These are phyloP conservation scores for Eupithecia dodoneata DNA, from an alignment of 2,888 invertebrate species.

Conservation along the genomic window DNA sequence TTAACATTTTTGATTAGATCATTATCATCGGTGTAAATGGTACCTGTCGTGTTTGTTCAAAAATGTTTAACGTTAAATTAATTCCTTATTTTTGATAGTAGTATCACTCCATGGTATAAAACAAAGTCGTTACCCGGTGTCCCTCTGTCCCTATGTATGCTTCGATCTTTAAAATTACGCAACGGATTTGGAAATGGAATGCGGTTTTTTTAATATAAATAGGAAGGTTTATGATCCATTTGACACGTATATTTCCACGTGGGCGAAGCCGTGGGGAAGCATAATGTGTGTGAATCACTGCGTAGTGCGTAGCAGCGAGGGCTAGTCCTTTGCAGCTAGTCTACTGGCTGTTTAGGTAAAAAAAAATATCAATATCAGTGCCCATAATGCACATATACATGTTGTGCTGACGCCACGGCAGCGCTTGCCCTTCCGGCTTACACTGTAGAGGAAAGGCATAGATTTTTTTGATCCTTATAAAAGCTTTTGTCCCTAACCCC, in stretches of 20 bases:
- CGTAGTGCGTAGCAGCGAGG: too few species aligned
- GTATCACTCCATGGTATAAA: too few species aligned
- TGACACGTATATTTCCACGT: too few species aligned
- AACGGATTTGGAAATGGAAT: too few species aligned
- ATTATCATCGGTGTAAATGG: neutral
- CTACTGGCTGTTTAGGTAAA: neutral
- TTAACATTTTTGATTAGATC: neutral
- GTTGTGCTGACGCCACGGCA: neutral
- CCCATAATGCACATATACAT: neutral
- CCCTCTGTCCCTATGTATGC: too few species aligned
- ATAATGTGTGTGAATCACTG: neutral
- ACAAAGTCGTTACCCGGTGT: too few species aligned
- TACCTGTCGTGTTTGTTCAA: neutral
- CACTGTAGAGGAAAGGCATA: neutral
- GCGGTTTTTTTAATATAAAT: too few species aligned
- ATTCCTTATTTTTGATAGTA: neutral
- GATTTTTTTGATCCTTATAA: neutral
- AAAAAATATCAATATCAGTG: neutral
- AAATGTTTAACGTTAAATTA: neutral
- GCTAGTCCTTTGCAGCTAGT: neutral
- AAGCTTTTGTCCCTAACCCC: too few species aligned
- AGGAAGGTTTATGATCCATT: too few species aligned
- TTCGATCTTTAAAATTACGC: too few species aligned
- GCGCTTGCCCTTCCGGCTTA: too few species aligned
- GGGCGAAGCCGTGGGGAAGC: too few species aligned